Percentiles rank a stretch among this genome's conserved stretches.
Conservation (phyloP, 2,888 invertebrate genomes). For the Eulithis testata region DNA sequence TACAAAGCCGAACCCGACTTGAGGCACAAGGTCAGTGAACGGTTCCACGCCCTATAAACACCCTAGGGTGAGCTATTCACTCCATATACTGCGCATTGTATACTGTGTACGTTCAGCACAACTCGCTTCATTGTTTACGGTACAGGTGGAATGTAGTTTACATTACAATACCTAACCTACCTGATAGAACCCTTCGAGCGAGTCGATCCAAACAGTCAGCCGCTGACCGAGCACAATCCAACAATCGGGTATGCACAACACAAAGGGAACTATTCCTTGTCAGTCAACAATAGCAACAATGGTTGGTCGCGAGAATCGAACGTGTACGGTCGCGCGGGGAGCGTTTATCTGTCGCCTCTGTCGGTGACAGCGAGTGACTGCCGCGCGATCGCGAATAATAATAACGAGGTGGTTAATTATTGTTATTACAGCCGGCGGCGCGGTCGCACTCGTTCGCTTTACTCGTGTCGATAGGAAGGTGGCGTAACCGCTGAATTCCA, state of each 20-base stretch:
- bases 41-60: constrained; percentile 52
- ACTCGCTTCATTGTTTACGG: constrained; percentile 61
- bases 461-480: constrained; percentile 55
- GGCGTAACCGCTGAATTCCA: constrained; percentile 77
- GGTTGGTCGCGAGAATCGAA: constrained; percentile 51
- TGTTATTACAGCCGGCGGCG: constrained; percentile 67
- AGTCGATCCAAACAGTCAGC: constrained; percentile 56
- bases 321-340: constrained; percentile 57
- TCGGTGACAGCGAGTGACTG: constrained; percentile 57
- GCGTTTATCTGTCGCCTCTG: constrained; percentile 69
- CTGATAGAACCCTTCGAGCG: constrained; percentile 55
- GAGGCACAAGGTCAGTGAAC: constrained; percentile 60
- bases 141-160: constrained; percentile 59
- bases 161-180: constrained; percentile 66
- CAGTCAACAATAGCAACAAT: constrained; percentile 57
- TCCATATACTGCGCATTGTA: constrained; percentile 42
- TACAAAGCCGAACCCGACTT: constrained; percentile 17
- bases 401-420: constrained; percentile 74
- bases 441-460: constrained; percentile 58
- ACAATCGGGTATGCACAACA: constrained; percentile 54
- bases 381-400: constrained; percentile 61
- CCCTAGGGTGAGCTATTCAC: constrained; percentile 47
- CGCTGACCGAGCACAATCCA: constrained; percentile 54
- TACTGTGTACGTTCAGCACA: constrained; percentile 47
- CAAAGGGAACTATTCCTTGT: constrained; percentile 58